These are phyloP conservation scores for Forficula auricularia DNA, from an alignment of 1,140 invertebrate species.

Conservation along the genomic window DNA sequence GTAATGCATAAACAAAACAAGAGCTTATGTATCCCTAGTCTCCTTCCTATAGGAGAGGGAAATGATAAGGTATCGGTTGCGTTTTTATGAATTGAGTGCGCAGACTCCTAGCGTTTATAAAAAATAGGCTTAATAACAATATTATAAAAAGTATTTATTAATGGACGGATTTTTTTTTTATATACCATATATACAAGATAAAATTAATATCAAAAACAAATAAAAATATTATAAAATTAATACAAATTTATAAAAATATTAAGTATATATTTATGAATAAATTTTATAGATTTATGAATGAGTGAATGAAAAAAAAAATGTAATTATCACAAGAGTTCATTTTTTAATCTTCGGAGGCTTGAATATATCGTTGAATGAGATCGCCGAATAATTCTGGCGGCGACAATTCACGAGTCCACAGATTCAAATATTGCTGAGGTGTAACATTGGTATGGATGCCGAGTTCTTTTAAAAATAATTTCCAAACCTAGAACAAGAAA, in stretches of 20 bases:
- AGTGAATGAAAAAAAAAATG: too few relatives aligned
- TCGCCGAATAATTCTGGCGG: constrained; percentile 23
- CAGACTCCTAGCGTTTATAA: too few relatives aligned
- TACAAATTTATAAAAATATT: not conserved
- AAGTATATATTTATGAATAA: too few relatives aligned
- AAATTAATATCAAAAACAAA: not conserved
- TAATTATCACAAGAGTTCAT: not conserved
- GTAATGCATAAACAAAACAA: too few relatives aligned
- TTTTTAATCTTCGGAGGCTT: not conserved
- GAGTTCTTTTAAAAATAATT: constrained; percentile 23
- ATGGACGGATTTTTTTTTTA: too few relatives aligned
- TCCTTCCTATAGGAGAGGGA: too few relatives aligned
- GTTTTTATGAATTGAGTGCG: too few relatives aligned
- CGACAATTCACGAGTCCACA: constrained; percentile 26
- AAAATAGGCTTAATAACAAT: too few relatives aligned
- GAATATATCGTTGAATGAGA: constrained; percentile 15
- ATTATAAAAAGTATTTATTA: too few relatives aligned
- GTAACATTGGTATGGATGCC: constrained; percentile 23
- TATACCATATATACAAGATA: not conserved
- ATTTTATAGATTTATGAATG: too few relatives aligned
- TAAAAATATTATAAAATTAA: not conserved
- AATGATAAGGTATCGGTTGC: too few relatives aligned
- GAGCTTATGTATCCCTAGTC: too few relatives aligned
- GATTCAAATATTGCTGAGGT: constrained; percentile 24
- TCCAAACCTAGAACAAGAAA: constrained; percentile 25